Percentiles rank a stretch among this genome's conserved stretches.
Evolutionary conservation across 2,888 invertebrate genomes (phyloP).

Genomic region (Trypoxylon attenuatum): DNA sequence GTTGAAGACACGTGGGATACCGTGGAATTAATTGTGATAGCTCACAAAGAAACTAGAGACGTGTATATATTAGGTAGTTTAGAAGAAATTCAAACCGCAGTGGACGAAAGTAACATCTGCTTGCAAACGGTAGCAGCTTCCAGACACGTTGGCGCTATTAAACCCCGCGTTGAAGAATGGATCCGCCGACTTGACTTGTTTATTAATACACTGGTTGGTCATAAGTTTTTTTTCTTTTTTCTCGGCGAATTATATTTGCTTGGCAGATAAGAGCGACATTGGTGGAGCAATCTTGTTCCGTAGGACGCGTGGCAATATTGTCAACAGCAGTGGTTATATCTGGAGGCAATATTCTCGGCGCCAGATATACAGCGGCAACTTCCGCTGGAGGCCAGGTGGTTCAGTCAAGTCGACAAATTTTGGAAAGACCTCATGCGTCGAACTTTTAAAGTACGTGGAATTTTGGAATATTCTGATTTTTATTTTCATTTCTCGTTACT

Average conservation of each 20-base stretch:
- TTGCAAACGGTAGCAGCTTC: slow-evolving; percentile 92
- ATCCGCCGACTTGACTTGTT: slow-evolving; percentile 85
- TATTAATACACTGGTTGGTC: slow-evolving; percentile 87
- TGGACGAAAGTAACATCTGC: slow-evolving; percentile 92
- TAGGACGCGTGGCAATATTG: slow-evolving; percentile 93
- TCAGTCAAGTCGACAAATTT: slow-evolving; percentile 89
- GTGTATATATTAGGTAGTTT: slow-evolving; percentile 88
- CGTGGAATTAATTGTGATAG: slow-evolving; percentile 84
- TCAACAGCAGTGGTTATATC: slow-evolving; percentile 94
- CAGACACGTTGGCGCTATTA: slow-evolving; percentile 89
- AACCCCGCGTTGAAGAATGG: slow-evolving; percentile 89
- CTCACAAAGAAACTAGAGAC: slow-evolving; percentile 89
- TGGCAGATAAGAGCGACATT: background rate
- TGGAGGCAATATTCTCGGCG: slow-evolving; percentile 96
- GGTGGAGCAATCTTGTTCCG: background rate
- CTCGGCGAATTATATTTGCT: background rate
- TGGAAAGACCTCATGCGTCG: slow-evolving; percentile 93
- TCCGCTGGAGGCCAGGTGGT: slow-evolving; percentile 92
- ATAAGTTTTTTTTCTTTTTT: slow-evolving; percentile 3
- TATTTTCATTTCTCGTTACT: no score
- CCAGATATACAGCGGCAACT: slow-evolving; percentile 95
- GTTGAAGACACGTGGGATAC: slow-evolving; percentile 90
- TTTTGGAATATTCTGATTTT: no score
- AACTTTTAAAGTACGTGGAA: slow-evolving; percentile 84
- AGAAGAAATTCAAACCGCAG: slow-evolving; percentile 87